phyloP scores from a whole-genome alignment of 2,888 invertebrate genomes.

The Caprella mutica region DNA sequence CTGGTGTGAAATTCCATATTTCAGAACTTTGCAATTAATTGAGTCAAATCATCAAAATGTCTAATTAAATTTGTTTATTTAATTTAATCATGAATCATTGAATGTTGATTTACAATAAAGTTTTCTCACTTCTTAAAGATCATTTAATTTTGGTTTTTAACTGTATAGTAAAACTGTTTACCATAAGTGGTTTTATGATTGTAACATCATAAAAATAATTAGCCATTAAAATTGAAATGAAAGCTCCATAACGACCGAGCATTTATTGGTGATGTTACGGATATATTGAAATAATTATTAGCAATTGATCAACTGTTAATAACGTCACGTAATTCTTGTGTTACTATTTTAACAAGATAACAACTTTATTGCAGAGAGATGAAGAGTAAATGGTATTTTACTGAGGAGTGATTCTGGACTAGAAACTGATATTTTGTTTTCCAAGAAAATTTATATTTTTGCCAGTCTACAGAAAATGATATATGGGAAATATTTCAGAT shows the following conservation, averaged over 20 bases:
- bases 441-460: conserved; percentile 12
- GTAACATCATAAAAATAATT: not conserved
- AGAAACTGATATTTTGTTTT: too few relatives aligned
- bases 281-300: not conserved
- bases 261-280: not conserved
- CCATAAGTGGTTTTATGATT: not conserved
- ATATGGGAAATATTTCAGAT: not conserved
- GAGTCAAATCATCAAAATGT: too few relatives aligned
- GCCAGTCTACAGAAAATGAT: conserved; percentile 7
- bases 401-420: too few relatives aligned
- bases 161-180: not conserved
- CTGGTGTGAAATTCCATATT: too few relatives aligned
- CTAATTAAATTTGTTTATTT: too few relatives aligned
- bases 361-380: too few relatives aligned
- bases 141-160: not conserved
- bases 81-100: too few relatives aligned
- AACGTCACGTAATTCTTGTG: not conserved
- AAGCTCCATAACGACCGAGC: not conserved
- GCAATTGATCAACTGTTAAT: conserved; percentile 1
- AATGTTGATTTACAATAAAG: not conserved
- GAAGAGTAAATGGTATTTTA: too few relatives aligned
- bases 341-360: too few relatives aligned
- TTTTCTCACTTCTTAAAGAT: not conserved
- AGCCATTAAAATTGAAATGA: not conserved
- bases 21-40: too few relatives aligned